Base-by-base conservation (phyloP, 1,140 invertebrate genomes). In the Drosophila pallidifrons region DNA sequence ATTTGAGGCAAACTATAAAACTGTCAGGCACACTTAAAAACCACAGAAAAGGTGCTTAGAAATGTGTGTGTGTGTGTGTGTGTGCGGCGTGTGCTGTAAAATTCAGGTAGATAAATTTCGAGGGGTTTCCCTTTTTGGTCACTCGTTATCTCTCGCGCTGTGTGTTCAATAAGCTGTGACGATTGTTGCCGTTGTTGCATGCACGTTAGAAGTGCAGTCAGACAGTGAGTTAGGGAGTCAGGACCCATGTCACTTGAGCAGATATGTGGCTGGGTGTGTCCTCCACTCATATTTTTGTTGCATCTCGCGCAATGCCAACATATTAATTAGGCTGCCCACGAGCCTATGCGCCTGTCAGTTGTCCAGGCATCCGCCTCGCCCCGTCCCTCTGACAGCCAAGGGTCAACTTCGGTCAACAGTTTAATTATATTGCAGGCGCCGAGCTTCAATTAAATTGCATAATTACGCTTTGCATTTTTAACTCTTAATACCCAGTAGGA, bases 1-100 rank as follows among this genome's bases (percentile, higher is more conserved):
- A 81, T 89, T 89, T 88, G 73, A 77, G 59, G 60, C 55, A 83
- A 25, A 88, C 83, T 89, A 88, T 88, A 89, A 88, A 88, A 88
- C 79, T 79, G 83, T 85, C 81, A 54, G 81, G 77, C 70, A 67
- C 68, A 52, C 41, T 71, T 65, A 57, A 83, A 65, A 89, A 79
- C 81, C 81, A 52, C 83, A 88, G 72, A 77, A 69, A 74, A 61
- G 63, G 63, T 58, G 54, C 45, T 66, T 75, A 25, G 59, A 68
- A 75, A 68, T 43, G 55, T 49, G 20, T 25, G 20, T 25, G 3
- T 25, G 3, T 1, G 16, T 16, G 16, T 16, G 16, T 4, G 20
- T 25, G 65, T 65, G 20, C 54, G 59, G 52, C 77, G 68, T 57
- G 77, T 80, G 81, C 76, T 10, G 7, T 38, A 52, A 30, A 49